A percentile compares a stretch with the other conserved stretches of the same genome.
Evolutionary conservation across 2,113 vertebrate species (phyloP).

Genomic region (Arvicanthis niloticus): DNA sequence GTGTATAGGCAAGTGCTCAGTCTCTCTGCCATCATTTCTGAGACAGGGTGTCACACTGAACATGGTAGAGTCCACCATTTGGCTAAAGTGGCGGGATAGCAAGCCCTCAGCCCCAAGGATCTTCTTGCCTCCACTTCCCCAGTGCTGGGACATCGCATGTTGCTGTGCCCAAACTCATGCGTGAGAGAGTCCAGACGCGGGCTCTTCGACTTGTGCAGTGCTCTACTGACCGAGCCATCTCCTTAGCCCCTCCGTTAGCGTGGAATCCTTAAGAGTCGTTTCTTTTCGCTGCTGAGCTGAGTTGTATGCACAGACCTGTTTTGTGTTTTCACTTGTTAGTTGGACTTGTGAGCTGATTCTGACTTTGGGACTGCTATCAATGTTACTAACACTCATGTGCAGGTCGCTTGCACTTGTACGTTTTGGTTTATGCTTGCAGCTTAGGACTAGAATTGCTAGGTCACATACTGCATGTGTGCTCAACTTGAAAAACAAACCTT

Average conservation of each 20-base stretch:
- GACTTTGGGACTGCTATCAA: slow-evolving; percentile 2
- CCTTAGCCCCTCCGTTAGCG: background rate
- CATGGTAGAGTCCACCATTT: background rate
- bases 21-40: background rate
- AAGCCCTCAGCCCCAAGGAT: background rate
- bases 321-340: background rate
- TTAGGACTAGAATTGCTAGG: slow-evolving; percentile 1
- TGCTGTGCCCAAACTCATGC: background rate
- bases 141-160: background rate
- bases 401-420: background rate
- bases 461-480: background rate
- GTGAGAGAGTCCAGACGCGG: no score
- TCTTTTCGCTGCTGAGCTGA: background rate
- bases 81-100: no score
- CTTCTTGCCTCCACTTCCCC: background rate
- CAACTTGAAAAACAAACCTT: background rate
- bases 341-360: background rate
- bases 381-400: background rate
- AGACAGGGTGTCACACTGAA: background rate
- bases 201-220: background rate
- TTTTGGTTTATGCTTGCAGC: slow-evolving; percentile 13
- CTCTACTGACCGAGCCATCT: background rate
- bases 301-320: background rate
- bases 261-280: background rate
- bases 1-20: background rate